Conservation (phyloP, 2,113 vertebrate species). For the Oreotragus oreotragus region DNA sequence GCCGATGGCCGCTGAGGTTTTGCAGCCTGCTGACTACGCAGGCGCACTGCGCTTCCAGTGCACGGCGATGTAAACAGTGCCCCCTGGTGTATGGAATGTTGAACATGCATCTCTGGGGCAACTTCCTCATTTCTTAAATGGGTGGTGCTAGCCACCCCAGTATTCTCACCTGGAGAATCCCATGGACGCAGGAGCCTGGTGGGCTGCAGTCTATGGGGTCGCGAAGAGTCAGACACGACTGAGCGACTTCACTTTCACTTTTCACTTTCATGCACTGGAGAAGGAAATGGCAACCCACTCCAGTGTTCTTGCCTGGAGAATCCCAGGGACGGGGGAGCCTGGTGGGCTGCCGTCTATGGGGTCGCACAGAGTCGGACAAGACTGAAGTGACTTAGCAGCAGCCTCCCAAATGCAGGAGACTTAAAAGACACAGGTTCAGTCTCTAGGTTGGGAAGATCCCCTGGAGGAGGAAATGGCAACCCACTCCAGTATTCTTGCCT, state of each 20-base stretch:
- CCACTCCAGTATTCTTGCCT: no score
- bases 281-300: no score
- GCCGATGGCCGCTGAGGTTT: background rate
- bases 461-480: no score
- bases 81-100: background rate
- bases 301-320: no score
- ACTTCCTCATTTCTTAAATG: background rate
- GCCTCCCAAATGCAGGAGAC: background rate
- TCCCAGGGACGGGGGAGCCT: no score
- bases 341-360: no score
- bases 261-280: no score
- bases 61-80: background rate
- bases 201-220: background rate
- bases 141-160: background rate
- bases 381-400: no score
- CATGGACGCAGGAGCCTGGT: background rate
- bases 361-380: no score
- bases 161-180: background rate
- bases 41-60: background rate
- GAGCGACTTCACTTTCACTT: background rate
- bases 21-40: rapidly evolving
- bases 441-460: background rate
- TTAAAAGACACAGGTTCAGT: background rate
- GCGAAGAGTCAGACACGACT: background rate
- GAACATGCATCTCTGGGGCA: background rate